These are phyloP conservation scores for Mesorhabditis sp. DNA, from an alignment of 2,888 invertebrate species.

Conservation along the genomic window DNA sequence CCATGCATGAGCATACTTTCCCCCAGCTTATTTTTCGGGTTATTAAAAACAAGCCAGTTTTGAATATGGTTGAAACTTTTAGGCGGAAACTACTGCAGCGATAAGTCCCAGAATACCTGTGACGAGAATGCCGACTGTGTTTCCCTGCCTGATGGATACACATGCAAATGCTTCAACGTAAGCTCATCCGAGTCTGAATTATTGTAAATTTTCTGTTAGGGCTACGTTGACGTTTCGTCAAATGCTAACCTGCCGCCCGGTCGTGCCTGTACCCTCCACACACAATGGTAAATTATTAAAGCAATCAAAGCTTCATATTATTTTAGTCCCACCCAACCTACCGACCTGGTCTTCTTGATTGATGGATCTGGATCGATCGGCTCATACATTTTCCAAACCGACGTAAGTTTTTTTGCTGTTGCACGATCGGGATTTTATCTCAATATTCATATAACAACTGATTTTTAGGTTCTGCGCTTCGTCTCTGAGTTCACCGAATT, in stretches of 20 bases:
- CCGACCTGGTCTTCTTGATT: constrained; percentile 54
- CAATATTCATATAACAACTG: neutral
- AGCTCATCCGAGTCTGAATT: neutral
- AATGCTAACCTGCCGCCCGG: constrained; percentile 54
- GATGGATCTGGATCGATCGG: constrained; percentile 57
- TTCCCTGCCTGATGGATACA: constrained; percentile 40
- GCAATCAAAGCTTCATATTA: neutral
- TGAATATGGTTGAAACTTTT: constrained; percentile 3
- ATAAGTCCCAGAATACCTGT: constrained; percentile 39
- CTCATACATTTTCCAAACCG: constrained; percentile 48
- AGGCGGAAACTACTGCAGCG: constrained; percentile 41
- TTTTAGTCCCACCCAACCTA: constrained; percentile 45
- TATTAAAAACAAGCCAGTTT: neutral
- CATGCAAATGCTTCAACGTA: constrained; percentile 45
- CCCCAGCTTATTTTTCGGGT: neutral
- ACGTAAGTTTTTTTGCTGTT: constrained; percentile 20
- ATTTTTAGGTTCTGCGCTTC: constrained; percentile 40
- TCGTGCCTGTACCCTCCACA: constrained; percentile 54
- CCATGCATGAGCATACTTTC: too few relatives aligned
- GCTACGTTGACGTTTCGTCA: constrained; percentile 55
- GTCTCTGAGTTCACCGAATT: constrained; percentile 51
- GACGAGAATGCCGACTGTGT: constrained; percentile 48
- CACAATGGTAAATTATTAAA: constrained; percentile 34
- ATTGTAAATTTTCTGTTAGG: constrained; percentile 13
- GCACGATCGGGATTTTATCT: neutral